These are phyloP conservation scores for Drosophila helvetica DNA, from an alignment of 2,888 invertebrate species.

Conservation along the genomic window DNA sequence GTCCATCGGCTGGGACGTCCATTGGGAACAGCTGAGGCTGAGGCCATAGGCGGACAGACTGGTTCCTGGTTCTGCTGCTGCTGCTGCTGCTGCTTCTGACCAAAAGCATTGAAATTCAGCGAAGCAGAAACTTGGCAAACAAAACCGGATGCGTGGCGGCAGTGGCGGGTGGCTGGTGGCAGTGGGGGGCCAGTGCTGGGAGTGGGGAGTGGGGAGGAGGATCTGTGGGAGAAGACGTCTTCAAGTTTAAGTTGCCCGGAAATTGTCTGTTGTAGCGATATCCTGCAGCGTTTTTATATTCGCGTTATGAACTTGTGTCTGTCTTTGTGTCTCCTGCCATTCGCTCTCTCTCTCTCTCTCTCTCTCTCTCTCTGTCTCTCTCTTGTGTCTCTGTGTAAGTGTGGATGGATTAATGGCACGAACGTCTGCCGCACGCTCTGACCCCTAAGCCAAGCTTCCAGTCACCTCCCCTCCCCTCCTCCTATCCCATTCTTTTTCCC, in stretches of 20 bases:
- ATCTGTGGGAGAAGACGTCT: slow-evolving; percentile 50
- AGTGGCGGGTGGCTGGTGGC: not conserved
- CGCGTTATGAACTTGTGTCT: slow-evolving; percentile 77
- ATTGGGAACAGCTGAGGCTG: slow-evolving; percentile 30
- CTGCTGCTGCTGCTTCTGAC: slow-evolving; percentile 41
- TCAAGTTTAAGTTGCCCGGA: slow-evolving; percentile 80
- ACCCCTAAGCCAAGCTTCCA: slow-evolving; percentile 32
- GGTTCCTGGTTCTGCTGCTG: slow-evolving; percentile 13
- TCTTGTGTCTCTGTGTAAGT: slow-evolving; percentile 26
- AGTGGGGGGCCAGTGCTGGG: slow-evolving; percentile 15
- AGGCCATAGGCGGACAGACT: slow-evolving; percentile 22
- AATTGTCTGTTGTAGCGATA: slow-evolving; percentile 82
- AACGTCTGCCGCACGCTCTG: slow-evolving; percentile 69
- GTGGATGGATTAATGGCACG: slow-evolving; percentile 68
- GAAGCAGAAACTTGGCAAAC: slow-evolving; percentile 75
- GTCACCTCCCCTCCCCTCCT: slow-evolving; percentile 1
- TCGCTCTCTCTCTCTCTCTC: not conserved
- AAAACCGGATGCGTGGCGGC: slow-evolving; percentile 60
- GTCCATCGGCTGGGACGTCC: slow-evolving; percentile 10
- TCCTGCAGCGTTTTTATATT: slow-evolving; percentile 81
- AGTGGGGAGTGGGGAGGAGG: slow-evolving; percentile 1
- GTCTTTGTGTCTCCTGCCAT: slow-evolving; percentile 24
- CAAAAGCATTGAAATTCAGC: slow-evolving; percentile 66
- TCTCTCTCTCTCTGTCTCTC: slow-evolving; percentile 4
- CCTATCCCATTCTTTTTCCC: slow-evolving; percentile 3